Percentiles rank a stretch among this genome's conserved stretches.
Evolutionary conservation across 2,113 vertebrate species (phyloP).

Genomic region (Psophia crepitans): DNA sequence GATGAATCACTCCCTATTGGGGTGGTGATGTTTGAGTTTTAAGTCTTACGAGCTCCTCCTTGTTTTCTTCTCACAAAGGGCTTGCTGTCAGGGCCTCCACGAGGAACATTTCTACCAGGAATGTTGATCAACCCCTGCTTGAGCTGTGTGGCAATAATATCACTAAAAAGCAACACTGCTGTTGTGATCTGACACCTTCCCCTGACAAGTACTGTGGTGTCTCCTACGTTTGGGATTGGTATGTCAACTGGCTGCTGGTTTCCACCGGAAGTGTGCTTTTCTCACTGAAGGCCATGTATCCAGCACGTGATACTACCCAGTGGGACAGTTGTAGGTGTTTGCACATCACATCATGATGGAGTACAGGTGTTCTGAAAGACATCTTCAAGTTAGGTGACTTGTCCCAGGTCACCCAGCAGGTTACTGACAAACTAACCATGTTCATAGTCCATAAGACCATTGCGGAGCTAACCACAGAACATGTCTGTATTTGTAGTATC

Average conservation of each 20-base stretch:
- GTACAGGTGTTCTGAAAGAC: not conserved
- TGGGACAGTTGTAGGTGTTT: not conserved
- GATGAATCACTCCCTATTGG: not conserved
- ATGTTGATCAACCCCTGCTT: not conserved
- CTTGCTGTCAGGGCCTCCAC: not conserved
- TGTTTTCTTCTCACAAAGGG: not conserved
- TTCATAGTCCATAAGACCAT: not conserved
- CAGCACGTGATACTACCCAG: fast-evolving
- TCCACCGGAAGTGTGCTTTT: not conserved
- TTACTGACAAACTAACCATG: not conserved
- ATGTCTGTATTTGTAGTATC: not conserved
- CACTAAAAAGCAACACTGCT: not conserved
- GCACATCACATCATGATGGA: not conserved
- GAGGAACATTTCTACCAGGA: not conserved
- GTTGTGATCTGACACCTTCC: not conserved
- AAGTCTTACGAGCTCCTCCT: not conserved
- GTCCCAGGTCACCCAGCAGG: not conserved
- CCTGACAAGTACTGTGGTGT: not conserved
- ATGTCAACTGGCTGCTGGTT: not conserved
- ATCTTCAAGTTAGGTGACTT: not conserved
- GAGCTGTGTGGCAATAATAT: not conserved
- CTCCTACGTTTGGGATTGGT: not conserved
- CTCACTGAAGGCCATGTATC: no score
- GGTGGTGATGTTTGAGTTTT: not conserved
- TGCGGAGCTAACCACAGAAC: not conserved